Evolutionary conservation across 35 echinoderm and acorn worm genomes (phyloP), one percentile per base, ranked within the genome.

Genomic region (Hemicentrotus pulcherrimus): DNA sequence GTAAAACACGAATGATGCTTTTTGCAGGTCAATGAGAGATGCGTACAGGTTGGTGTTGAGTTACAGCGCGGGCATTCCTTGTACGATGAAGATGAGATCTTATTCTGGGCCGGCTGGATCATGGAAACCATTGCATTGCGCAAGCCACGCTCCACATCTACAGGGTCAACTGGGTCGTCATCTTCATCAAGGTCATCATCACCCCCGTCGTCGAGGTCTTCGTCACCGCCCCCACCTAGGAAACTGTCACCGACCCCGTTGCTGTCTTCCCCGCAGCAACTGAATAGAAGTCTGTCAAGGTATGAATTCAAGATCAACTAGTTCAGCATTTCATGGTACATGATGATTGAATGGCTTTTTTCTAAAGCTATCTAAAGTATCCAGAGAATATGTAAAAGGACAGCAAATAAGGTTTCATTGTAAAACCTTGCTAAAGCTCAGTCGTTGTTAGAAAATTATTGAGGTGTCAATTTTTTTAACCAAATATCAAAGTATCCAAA

Each of bases 51-150:
- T 12, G 96, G 94, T n/a, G 52, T 97, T 15, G 95, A 92, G 2
- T 35, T 97, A 32, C 92, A 94, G 18, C 95, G 94, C 61, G 95
- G 96, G 46, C 96, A 97, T 45, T 65, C 91, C 59, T 71, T 88
- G 24, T 95, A 97, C 47, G 50, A 94, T 91, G 96, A 97, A 31
- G 90, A 97, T 15, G 96, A 97, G 95, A 90, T 95, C 24, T 50
- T 59, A 9, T 97, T 97, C 95, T 97, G 96, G 96, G 86, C 86
- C 14, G 86, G 50, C 13, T 94, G 92, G 35, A 45, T 96, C 46
- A 86, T 94, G 86, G 96, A 97, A 41, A 88, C 94, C 35, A 55
- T 95, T 0, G 91, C 88, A 22, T 47, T 61, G 19, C 48, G 55
- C 2, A 95, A 91, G 41, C 87, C 95, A 32, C 31, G 55, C 22